Base-by-base conservation (phyloP, 2,888 invertebrate genomes). In the Tupiocoris notatus region DNA sequence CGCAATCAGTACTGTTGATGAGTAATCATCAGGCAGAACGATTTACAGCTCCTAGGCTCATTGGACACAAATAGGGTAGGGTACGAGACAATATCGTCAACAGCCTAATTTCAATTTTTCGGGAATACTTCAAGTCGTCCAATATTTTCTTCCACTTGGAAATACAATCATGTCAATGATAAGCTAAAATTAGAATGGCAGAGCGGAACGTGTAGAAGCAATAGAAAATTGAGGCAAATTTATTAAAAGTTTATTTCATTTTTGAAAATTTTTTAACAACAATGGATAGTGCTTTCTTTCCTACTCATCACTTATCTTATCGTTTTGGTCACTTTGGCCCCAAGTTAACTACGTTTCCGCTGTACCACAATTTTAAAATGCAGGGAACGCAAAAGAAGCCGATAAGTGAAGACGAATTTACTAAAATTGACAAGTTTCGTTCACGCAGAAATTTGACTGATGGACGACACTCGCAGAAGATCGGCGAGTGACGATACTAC, bases 301-400 rank as follows among this genome's bases (percentile, higher is more conserved):
- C 39, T 39, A n/a, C 7, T 65, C 65, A 65, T 65, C 39, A 17
- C 39, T 65, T 12, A 39, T 3, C 39, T 39, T 7, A 3, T 39
- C 6, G 39, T 57, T 67, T 66, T 67, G 67, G 67, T 67, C 67
- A 22, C 67, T 57, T 67, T 67, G 67, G 67, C 67, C 67, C 67
- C 67, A 17, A 67, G 25, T 39, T 56, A 56, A 67, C 21, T 57
- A 20, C 23, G 6, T 67, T 39, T 67, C 67, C 67, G 54, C 67
- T 54, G 67, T 39, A 39, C 39, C 39, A 39, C 12, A 12, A 39
- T 12, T 7, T 39, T n/a, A n/a, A n/a, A n/a, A n/a, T n/a, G n/a
- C n/a, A n/a, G n/a, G n/a, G n/a, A n/a, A n/a, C n/a, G n/a, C n/a
- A n/a, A n/a, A n/a, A n/a, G n/a, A n/a, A n/a, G n/a, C n/a, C n/a